Evolutionary conservation across 1,140 invertebrate species (phyloP), one percentile per base, ranked within the genome.

Genomic region (Lepidurus packardi): DNA sequence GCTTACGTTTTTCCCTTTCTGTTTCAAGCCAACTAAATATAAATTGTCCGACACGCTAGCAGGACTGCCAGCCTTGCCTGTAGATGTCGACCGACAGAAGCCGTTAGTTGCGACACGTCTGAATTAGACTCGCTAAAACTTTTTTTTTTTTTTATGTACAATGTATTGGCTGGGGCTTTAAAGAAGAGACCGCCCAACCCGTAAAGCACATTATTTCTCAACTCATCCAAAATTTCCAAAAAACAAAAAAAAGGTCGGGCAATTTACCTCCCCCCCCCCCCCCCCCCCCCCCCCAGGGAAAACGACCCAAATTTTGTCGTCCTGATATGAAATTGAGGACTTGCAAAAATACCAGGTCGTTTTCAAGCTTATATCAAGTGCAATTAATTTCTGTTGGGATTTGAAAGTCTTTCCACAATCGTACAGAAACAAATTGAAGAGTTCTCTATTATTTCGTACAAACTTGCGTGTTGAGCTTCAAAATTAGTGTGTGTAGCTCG

Each of bases 91-190:
- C 34, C 34, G 34, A 34, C 34, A 34, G 34, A 34, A 34, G 34
- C 34, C 34, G 34, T 34, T 34, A 34, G 34, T 4, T 34, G 34
- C 34, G 34, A 34, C 21, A 65, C 0, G 53, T 21, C 8, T n/a
- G 16, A 65, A 65, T 65, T 13, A 65, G 21, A 65, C 53, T 13
- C 13, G 4, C 1, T 0, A 11, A 65, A 65, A 47, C 45, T 10
- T 47, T 2, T 65, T n/a, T n/a, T n/a, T 21, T n/a, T 21, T 65
- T 65, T 65, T 65, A 65, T 65, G 53, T 65, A 65, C 53, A 65
- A 65, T 65, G 53, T 65, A 65, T 65, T 65, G 13, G 53, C 21
- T 65, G 16, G 47, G 53, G 53, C 16, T n/a, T 65, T 8, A 13
- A 65, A 65, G 21, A 4, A 9, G 53, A 65, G 53, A 65, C 53